Conservation (phyloP, 2,113 vertebrate genomes). For the Oostethus manadensis region DNA sequence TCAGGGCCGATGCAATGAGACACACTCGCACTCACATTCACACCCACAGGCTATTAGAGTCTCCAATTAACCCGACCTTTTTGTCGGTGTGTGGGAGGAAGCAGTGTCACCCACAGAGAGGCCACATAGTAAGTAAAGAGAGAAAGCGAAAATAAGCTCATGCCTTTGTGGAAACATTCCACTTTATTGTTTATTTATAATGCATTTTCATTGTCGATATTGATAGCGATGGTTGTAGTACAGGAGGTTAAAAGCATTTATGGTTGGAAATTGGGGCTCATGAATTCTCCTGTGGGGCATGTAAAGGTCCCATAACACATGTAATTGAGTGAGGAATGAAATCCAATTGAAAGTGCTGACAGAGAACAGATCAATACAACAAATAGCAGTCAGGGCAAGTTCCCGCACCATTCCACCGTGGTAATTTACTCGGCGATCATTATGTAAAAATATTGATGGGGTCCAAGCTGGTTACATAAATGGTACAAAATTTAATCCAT, state of each 20-base stretch:
- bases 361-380: conserved; percentile 13
- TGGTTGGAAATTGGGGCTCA: neutral
- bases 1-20: neutral
- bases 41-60: conserved; percentile 1
- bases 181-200: neutral
- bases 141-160: neutral
- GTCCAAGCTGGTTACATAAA: conserved; percentile 3
- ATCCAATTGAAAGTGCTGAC: conserved; percentile 14
- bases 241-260: neutral
- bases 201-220: neutral
- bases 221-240: neutral
- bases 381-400: conserved; percentile 19
- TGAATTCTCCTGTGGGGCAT: conserved; percentile 5
- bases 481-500: conserved; percentile 18
- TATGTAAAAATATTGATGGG: conserved; percentile 15
- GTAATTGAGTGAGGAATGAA: conserved; percentile 12
- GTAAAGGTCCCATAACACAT: conserved; percentile 4
- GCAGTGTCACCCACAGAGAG: neutral
- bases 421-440: conserved; percentile 16
- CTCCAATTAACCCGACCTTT: conserved; percentile 5
- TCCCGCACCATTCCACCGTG: conserved; percentile 4
- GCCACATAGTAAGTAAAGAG: neutral
- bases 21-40: neutral
- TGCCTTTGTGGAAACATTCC: neutral
- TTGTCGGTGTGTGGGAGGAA: conserved; percentile 5